Base-by-base conservation (phyloP, 2,888 invertebrate species). In the Zootermopsis nevadensis region DNA sequence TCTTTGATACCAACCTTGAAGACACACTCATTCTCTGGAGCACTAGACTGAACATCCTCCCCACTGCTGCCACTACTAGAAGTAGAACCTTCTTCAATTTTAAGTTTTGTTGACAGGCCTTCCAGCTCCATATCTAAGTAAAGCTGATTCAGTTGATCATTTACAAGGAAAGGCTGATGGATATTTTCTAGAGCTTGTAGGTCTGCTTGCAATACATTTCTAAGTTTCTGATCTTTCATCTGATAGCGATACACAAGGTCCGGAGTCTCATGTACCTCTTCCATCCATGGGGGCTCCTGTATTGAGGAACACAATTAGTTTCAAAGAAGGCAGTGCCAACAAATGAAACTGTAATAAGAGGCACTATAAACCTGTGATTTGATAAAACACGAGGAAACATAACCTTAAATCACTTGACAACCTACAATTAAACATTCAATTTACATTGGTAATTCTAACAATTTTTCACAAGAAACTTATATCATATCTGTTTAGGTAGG, bases 211-310 rank as follows among this genome's bases (percentile, higher is more conserved):
- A 95, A 89, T 1, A 94, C 92, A 82, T 94, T 93, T 22, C 92
- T 91, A 85, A 93, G 85, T 10, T 91, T 89, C 86, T 91, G 92
- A 0, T 91, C 89, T 1, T 89, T 87, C 80, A 95, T 87, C 88
- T 94, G 94, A 87, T 95, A 95, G 84, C 93, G 92, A 88, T 93
- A 94, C n/a, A 94, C 90, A 22, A 95, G 88, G 80, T 95, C 93
- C 0, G 94, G 91, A 0, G 94, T 93, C n/a, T 94, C 89, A 60
- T 91, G 89, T 0, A 94, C 93, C 80, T 93, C 90, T 85, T 94
- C 93, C 87, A 93, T 88, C 95, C 95, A 95, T 0, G 94, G 93
- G 0, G 94, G 93, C 31, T 86, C 85, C 85, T 86, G 67, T 19
- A 66, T 53, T 48, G 48, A 15, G 8, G 19, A 19, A 48, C 15